Evolutionary conservation across 2,888 invertebrate species (phyloP), one percentile per base, ranked within the genome.

Genomic region (Rhimphoctona megacephalus): DNA sequence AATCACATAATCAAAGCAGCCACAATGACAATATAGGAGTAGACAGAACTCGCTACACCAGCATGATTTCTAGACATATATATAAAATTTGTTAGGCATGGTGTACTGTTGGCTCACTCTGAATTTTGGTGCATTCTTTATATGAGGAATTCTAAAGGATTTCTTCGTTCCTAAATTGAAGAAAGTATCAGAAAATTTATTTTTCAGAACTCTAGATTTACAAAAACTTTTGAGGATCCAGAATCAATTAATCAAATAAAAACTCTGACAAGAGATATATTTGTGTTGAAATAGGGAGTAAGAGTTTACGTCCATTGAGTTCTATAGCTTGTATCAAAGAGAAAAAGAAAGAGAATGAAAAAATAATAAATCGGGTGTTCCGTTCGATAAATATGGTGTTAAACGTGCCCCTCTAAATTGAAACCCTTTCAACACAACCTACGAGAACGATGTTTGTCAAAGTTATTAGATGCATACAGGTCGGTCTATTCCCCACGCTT

Each of bases 391-490:
- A 80, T 76, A 66, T 49, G 76, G 66, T 33, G 36, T 46, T 61
- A 80, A 72, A 72, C 36, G 46, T 64, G 30, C 22, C 36, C n/a
- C 61, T 72, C 17, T 22, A 69, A 22, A 49, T 22, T 36, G n/a
- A 46, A 61, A n/a, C 43, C 19, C 43, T 70, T 43, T 43, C 30
- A 69, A 54, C 19, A 17, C 72, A 74, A 14, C n/a, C 54, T 33
- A 70, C 25, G 54, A 49, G 39, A 61, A 25, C 30, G 72, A 61
- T 70, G 70, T 83, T 80, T 76, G 83, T 83, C 82, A 80, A 83
- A 83, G 79, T 30, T 76, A 76, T 74, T 79, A 82, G 82, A 33
- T 61, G 69, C n/a, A 69, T 66, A 46, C n/a, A 30, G 14, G n/a
- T 61, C 57, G 70, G 6, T 69, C 25, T 49, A 14, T 19, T 30